phyloP scores from a whole-genome alignment of 2,797 vertebrate species.

The Squalus acanthias region DNA sequence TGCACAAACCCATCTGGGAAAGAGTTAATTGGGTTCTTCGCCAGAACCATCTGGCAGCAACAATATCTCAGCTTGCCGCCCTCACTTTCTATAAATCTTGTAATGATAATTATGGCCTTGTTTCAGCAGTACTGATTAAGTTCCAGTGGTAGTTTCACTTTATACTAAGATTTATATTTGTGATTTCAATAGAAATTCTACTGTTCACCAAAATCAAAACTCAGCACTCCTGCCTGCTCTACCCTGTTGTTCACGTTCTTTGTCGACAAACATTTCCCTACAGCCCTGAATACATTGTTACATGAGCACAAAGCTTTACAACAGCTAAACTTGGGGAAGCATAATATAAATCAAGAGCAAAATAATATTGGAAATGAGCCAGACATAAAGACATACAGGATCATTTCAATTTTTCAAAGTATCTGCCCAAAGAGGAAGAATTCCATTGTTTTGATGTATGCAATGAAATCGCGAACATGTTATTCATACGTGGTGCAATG shows the following conservation, averaged over 20 bases:
- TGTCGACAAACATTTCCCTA: neutral
- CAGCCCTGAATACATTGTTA: neutral
- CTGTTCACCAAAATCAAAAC: neutral
- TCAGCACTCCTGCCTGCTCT: neutral
- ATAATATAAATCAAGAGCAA: neutral
- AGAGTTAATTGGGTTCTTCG: slow-evolving; percentile 24
- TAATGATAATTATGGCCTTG: slow-evolving; percentile 33
- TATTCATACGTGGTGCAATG: neutral
- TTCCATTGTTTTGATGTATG: neutral
- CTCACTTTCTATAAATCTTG: slow-evolving; percentile 36
- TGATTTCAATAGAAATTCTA: neutral
- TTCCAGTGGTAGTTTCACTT: neutral
- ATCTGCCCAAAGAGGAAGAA: neutral
- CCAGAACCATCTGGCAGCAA: slow-evolving; percentile 26
- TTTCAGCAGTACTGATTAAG: slow-evolving; percentile 29
- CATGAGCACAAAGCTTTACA: too few species aligned
- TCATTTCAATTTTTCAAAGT: neutral
- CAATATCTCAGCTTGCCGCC: slow-evolving; percentile 19
- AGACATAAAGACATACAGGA: neutral
- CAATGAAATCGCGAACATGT: neutral
- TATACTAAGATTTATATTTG: neutral
- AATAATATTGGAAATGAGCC: neutral
- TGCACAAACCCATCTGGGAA: slow-evolving; percentile 20
- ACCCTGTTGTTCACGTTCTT: neutral
- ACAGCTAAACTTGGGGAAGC: neutral